phyloP scores from a whole-genome alignment of 2,888 invertebrate species.

The Catonia carolina region DNA sequence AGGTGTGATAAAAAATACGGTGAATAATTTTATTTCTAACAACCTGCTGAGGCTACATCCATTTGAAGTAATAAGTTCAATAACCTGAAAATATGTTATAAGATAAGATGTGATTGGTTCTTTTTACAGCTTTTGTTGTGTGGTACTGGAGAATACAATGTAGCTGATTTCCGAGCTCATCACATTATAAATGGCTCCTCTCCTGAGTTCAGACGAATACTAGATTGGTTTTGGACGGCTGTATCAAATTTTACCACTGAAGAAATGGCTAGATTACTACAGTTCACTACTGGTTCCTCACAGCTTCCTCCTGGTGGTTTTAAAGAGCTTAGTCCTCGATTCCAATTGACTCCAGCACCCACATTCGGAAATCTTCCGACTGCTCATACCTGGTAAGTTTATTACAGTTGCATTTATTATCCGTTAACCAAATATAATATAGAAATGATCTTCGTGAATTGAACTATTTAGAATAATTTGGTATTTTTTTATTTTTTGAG shows the following conservation, averaged over 20 bases:
- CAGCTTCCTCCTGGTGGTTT: constrained; percentile 89
- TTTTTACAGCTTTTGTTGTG: constrained; percentile 74
- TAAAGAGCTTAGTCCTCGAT: constrained; percentile 79
- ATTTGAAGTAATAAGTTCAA: too few species aligned
- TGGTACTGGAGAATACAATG: constrained; percentile 87
- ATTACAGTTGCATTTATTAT: background rate
- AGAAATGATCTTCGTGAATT: background rate
- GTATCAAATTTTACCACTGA: constrained; percentile 83
- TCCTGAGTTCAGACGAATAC: constrained; percentile 73
- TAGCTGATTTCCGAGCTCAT: constrained; percentile 82
- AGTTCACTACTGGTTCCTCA: constrained; percentile 89
- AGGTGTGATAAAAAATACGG: too few species aligned
- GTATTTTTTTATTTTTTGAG: too few species aligned
- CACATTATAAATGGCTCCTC: constrained; percentile 73
- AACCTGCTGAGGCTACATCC: too few species aligned
- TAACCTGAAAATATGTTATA: too few species aligned
- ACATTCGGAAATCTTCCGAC: constrained; percentile 87
- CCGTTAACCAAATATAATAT: background rate
- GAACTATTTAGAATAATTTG: too few species aligned
- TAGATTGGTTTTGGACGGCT: constrained; percentile 89
- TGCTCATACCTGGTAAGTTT: constrained; percentile 80
- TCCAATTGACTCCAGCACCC: constrained; percentile 86
- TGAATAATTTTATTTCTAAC: too few species aligned
- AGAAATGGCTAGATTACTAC: constrained; percentile 85
- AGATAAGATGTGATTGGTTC: too few species aligned